These are phyloP conservation scores for Nasonia vitripennis DNA, from an alignment of 1,140 invertebrate genomes.

Conservation along the genomic window DNA sequence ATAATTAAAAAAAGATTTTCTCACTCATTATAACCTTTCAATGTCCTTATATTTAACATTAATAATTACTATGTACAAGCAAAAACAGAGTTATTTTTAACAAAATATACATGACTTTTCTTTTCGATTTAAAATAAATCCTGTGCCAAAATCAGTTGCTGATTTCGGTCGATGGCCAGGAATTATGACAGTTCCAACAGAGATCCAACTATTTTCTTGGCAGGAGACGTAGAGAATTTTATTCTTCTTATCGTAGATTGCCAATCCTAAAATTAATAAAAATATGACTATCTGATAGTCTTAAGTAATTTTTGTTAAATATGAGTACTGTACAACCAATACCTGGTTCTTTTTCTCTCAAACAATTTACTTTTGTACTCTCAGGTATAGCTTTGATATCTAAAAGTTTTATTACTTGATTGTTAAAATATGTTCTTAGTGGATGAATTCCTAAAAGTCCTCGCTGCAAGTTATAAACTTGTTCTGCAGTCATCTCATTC, in stretches of 20 bases:
- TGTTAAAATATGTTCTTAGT: constrained; percentile 78
- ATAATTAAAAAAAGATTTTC: constrained; percentile 11
- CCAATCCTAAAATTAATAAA: constrained; percentile 67
- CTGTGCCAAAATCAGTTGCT: constrained; percentile 82
- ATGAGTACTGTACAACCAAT: neutral
- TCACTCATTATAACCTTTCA: constrained; percentile 18
- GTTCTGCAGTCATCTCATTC: constrained; percentile 76
- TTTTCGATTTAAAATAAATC: constrained; percentile 77
- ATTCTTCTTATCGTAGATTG: constrained; percentile 74
- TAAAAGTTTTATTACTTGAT: constrained; percentile 78
- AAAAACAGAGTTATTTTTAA: constrained; percentile 56
- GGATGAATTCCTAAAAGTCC: constrained; percentile 80
- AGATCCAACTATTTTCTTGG: constrained; percentile 76
- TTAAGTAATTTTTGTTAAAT: neutral
- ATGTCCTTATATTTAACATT: neutral
- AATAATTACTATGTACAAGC: constrained; percentile 44
- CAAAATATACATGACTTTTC: constrained; percentile 51
- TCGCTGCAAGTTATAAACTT: constrained; percentile 81
- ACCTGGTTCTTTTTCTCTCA: constrained; percentile 62
- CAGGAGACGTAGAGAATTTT: constrained; percentile 78
- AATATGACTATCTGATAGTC: neutral
- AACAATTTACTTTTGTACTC: constrained; percentile 28
- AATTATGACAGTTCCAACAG: constrained; percentile 77
- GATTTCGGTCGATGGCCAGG: constrained; percentile 78
- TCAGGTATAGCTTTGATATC: constrained; percentile 72